phyloP scores from a whole-genome alignment of 2,888 invertebrate species.

The Anagyrus pseudococci region DNA sequence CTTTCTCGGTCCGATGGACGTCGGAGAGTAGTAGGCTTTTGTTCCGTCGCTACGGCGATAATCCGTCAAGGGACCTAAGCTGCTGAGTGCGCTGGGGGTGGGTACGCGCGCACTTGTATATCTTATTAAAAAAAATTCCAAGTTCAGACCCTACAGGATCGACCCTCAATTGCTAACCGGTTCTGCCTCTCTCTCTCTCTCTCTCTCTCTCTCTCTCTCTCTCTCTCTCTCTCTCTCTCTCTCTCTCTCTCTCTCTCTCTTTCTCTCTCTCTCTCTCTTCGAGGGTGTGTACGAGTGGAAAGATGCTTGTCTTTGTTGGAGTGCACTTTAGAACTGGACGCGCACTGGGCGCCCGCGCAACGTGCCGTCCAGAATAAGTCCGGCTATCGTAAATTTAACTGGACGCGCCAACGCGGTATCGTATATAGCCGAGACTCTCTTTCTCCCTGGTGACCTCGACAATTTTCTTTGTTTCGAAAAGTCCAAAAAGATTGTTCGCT shows the following conservation, averaged over 20 bases:
- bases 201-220: no score
- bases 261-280: no score
- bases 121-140: conserved; percentile 34
- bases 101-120: conserved; percentile 4
- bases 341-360: conserved; percentile 10
- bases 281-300: no score
- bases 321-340: conserved; percentile 31
- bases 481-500: no score
- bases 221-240: no score
- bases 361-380: background rate
- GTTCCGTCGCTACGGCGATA: conserved; percentile 16
- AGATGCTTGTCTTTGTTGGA: conserved; percentile 36
- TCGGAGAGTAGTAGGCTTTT: conserved; percentile 4
- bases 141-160: background rate
- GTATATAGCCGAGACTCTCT: no score
- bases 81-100: background rate
- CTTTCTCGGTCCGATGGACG: background rate
- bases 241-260: no score
- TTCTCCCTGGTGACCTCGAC: no score
- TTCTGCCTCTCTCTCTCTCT: conserved; percentile 1
- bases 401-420: background rate
- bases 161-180: no score
- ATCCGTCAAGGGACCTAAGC: background rate
- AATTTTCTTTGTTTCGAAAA: no score
- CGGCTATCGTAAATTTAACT: background rate